Percentiles rank a stretch among this genome's conserved stretches.
phyloP scores from a whole-genome alignment of 53 echinoderm and acorn worm species.

The Hippasteria phrygiana region DNA sequence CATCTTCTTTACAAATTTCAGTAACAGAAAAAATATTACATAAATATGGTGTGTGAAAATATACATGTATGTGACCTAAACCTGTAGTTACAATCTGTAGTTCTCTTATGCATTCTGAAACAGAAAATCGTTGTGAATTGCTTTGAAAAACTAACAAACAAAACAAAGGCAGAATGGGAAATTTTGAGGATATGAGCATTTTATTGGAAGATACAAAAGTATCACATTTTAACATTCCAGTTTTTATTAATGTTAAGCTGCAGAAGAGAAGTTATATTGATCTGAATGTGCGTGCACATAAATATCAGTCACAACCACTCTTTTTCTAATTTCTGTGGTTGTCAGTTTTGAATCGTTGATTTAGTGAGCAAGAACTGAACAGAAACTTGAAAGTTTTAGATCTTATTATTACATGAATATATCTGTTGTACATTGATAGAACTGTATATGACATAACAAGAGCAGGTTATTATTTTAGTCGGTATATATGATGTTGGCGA shows the following conservation, averaged over 20 bases:
- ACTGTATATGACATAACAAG: background rate
- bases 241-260: background rate
- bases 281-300: background rate
- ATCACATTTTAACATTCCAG: background rate
- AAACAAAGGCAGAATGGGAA: background rate
- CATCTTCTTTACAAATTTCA: background rate
- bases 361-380: background rate
- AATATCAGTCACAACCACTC: background rate
- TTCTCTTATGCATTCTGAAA: background rate
- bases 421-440: conserved; percentile 11
- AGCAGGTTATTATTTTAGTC: background rate
- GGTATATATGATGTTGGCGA: too few species aligned
- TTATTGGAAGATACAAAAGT: background rate
- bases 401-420: background rate
- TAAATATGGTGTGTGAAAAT: background rate
- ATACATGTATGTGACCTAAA: background rate
- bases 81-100: background rate
- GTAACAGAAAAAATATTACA: background rate
- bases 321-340: background rate
- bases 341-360: background rate
- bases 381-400: background rate
- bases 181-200: background rate
- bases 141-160: background rate
- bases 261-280: background rate
- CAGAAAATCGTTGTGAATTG: background rate